phyloP scores from a whole-genome alignment of 2,797 vertebrate species.

The Microctenopoma lineatum region DNA sequence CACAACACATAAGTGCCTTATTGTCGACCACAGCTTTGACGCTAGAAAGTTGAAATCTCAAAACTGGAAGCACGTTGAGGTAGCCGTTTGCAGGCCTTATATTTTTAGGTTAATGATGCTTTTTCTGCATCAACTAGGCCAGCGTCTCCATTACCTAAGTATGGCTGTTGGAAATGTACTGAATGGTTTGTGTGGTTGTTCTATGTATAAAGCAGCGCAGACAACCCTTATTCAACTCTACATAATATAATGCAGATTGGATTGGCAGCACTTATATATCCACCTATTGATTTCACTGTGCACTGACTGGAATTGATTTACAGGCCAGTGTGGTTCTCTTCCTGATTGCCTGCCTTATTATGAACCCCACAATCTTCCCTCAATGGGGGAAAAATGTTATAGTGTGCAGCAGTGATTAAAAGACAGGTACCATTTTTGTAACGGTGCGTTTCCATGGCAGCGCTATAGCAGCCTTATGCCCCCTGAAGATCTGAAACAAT shows the following conservation, averaged over 20 bases:
- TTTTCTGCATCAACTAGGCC: not conserved
- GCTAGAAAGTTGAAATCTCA: slow-evolving; percentile 21
- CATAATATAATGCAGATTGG: slow-evolving; percentile 49
- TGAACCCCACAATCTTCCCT: slow-evolving; percentile 53
- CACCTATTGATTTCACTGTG: slow-evolving; percentile 53
- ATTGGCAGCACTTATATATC: slow-evolving; percentile 40
- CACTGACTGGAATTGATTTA: slow-evolving; percentile 54
- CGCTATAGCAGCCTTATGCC: slow-evolving; percentile 38
- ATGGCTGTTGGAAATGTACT: slow-evolving; percentile 37
- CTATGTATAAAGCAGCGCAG: not conserved
- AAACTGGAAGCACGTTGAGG: slow-evolving; percentile 63
- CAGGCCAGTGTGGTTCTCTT: slow-evolving; percentile 46
- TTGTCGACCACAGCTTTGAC: slow-evolving; percentile 38
- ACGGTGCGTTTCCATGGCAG: slow-evolving; percentile 62
- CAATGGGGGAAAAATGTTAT: slow-evolving; percentile 4
- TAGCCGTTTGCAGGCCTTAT: slow-evolving; percentile 62
- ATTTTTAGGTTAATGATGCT: slow-evolving; percentile 3
- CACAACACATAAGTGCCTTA: slow-evolving; percentile 58
- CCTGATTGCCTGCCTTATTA: slow-evolving; percentile 58
- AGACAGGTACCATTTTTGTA: slow-evolving; percentile 59
- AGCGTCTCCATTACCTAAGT: not conserved
- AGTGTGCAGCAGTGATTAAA: slow-evolving; percentile 48
- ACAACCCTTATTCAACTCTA: slow-evolving; percentile 15
- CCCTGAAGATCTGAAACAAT: slow-evolving; percentile 42
- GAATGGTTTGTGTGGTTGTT: slow-evolving; percentile 14